A percentile compares a stretch with the other conserved stretches of the same genome.
These are phyloP conservation scores for Garrulus glandarius DNA, from an alignment of 2,797 vertebrate genomes.

Conservation along the genomic window DNA sequence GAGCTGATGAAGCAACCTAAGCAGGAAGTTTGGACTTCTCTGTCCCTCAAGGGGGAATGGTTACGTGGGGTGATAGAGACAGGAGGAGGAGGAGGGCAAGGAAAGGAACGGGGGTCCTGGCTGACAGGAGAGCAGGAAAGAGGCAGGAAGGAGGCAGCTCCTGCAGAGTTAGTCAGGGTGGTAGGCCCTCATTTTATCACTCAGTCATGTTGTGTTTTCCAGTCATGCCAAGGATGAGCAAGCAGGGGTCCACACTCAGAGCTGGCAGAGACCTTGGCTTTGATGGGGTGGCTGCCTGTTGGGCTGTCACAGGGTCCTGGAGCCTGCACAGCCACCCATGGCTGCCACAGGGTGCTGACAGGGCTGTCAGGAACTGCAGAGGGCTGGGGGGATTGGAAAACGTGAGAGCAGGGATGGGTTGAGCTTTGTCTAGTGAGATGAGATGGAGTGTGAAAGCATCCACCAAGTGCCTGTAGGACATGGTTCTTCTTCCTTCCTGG, in stretches of 20 bases:
- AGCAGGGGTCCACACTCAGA: neutral
- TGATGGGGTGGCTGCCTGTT: neutral
- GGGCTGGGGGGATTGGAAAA: rapidly evolving
- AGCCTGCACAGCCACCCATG: neutral
- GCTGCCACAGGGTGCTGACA: neutral
- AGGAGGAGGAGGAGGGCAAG: neutral
- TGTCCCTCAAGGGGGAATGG: neutral
- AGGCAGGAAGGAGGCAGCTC: neutral
- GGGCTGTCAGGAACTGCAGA: neutral
- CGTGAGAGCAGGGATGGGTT: neutral
- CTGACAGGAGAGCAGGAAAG: neutral
- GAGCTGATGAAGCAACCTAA: neutral
- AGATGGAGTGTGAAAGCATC: neutral
- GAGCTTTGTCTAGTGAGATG: neutral
- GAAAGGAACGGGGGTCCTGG: neutral
- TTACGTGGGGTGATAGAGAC: neutral
- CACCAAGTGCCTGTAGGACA: neutral
- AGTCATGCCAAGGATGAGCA: neutral
- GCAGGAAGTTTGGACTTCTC: neutral
- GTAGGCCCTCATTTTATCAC: neutral
- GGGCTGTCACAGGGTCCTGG: neutral
- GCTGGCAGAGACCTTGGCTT: neutral
- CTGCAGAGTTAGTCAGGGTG: neutral
- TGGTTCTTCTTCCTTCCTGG: neutral
- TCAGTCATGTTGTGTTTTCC: neutral